phyloP scores from a whole-genome alignment of 2,113 vertebrate genomes.

The Zosterops lateralis region DNA sequence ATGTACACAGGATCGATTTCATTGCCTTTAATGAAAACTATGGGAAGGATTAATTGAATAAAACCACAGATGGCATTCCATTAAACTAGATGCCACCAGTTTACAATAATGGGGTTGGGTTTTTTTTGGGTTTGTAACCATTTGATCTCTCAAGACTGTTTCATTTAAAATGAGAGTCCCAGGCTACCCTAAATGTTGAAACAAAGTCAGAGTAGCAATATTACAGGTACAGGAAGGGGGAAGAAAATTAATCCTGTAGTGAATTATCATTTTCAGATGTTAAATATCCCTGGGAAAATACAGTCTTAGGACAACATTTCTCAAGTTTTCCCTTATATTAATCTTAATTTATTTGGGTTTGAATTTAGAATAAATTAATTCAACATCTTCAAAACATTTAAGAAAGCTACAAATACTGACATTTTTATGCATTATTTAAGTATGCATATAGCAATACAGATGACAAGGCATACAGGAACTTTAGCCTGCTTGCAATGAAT shows the following conservation, averaged over 20 bases:
- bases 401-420: neutral
- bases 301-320: neutral
- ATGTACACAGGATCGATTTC: neutral
- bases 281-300: neutral
- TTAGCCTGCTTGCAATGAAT: neutral
- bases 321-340: neutral
- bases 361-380: neutral
- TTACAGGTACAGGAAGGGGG: neutral
- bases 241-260: neutral
- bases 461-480: neutral
- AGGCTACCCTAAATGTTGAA: neutral
- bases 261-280: neutral
- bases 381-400: neutral
- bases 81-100: neutral
- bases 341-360: neutral
- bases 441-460: neutral
- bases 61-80: neutral
- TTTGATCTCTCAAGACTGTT: neutral
- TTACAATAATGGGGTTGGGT: rapidly evolving
- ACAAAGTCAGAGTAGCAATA: neutral
- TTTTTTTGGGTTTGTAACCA: neutral
- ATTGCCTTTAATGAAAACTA: neutral
- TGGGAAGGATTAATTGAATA: neutral
- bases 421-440: neutral
- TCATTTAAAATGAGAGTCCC: neutral